phyloP scores from a whole-genome alignment of 2,888 invertebrate genomes.

The Drosophila meridiana region DNA sequence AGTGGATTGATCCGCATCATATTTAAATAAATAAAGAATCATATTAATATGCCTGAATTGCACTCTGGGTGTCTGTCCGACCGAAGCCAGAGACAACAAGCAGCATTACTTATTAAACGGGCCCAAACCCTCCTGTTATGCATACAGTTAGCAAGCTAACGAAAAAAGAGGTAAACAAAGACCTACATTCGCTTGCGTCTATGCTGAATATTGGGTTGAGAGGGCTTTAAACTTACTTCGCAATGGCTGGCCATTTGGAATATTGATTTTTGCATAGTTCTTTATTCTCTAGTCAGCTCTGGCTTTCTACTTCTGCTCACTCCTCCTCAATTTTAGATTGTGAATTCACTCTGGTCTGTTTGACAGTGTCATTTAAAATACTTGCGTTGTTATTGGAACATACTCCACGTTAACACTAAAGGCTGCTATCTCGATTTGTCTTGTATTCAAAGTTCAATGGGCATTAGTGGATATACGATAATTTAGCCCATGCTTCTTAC shows the following conservation, averaged over 20 bases:
- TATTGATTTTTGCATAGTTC: slow-evolving; percentile 56
- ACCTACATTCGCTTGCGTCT: slow-evolving; percentile 5
- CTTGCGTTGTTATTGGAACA: neutral
- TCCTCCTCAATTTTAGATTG: slow-evolving; percentile 9
- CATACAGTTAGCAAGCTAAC: slow-evolving; percentile 20
- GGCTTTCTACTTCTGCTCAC: neutral
- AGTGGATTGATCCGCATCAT: slow-evolving; percentile 14
- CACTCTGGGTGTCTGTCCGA: neutral
- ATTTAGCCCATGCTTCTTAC: neutral
- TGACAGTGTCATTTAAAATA: slow-evolving; percentile 16
- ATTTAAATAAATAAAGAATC: slow-evolving; percentile 9
- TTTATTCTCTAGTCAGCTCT: slow-evolving; percentile 5
- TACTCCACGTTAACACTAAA: slow-evolving; percentile 12
- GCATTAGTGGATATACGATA: neutral
- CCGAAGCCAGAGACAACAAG: slow-evolving; percentile 5
- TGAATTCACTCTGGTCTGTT: slow-evolving; percentile 19
- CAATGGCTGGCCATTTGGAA: slow-evolving; percentile 50
- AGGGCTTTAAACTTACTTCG: slow-evolving; percentile 19
- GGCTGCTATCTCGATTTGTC: slow-evolving; percentile 12
- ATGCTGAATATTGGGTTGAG: neutral
- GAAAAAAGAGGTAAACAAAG: slow-evolving; percentile 24
- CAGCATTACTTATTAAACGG: slow-evolving; percentile 17
- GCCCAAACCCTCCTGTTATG: slow-evolving; percentile 10
- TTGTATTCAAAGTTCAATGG: neutral
- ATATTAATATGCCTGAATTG: neutral